phyloP scores from a whole-genome alignment of 2,797 vertebrate genomes.

The Spinus olivaceus region DNA sequence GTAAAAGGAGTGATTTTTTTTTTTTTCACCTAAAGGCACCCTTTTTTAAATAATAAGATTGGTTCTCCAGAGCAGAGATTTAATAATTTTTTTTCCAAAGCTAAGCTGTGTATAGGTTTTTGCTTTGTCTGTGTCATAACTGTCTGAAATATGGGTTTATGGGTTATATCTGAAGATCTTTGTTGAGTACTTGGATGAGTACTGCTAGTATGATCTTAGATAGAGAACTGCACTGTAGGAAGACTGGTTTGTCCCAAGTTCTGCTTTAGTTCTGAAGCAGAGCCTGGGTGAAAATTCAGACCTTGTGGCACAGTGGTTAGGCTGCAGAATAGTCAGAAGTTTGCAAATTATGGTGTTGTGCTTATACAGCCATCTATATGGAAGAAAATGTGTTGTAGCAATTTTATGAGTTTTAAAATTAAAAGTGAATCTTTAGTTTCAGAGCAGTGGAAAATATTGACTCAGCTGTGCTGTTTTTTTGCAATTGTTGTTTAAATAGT shows the following conservation, averaged over 20 bases:
- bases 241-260: not conserved
- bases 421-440: not conserved
- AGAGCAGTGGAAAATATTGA: not conserved
- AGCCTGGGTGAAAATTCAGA: not conserved
- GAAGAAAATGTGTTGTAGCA: not conserved
- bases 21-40: not conserved
- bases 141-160: not conserved
- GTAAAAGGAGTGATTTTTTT: not conserved
- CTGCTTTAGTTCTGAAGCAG: not conserved
- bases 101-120: not conserved
- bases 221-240: not conserved
- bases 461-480: not conserved
- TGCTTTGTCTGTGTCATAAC: not conserved
- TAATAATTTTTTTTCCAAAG: not conserved
- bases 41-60: not conserved
- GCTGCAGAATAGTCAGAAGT: not conserved
- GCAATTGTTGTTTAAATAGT: not conserved
- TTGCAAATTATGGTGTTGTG: not conserved
- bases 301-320: not conserved
- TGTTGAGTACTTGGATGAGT: not conserved
- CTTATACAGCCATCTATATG: not conserved
- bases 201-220: not conserved
- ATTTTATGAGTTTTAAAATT: not conserved
- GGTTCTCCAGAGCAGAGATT: not conserved
- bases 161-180: not conserved